These are phyloP conservation scores for Calephelis virginiensis DNA, from an alignment of 1,140 invertebrate genomes.

Conservation along the genomic window DNA sequence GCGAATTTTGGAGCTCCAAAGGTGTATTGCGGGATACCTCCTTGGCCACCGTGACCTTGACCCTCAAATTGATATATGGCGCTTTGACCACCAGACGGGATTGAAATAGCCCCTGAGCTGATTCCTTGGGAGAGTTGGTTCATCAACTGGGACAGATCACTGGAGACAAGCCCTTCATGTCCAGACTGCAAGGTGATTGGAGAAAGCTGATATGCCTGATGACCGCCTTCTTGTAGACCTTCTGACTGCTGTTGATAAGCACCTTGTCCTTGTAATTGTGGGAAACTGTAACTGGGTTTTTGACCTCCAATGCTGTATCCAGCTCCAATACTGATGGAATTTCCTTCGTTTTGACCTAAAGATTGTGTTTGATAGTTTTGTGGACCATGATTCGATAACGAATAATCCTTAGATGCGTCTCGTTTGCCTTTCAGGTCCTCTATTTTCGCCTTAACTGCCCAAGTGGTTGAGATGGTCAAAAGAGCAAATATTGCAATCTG, in stretches of 20 bases:
- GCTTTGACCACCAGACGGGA: slow-evolving; percentile 44
- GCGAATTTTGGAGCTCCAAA: slow-evolving; percentile 49
- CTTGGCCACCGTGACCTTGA: slow-evolving; percentile 29
- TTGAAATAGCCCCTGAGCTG: slow-evolving; percentile 50
- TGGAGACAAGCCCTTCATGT: slow-evolving; percentile 46
- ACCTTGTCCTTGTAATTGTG: slow-evolving; percentile 37
- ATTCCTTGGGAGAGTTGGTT: slow-evolving; percentile 60
- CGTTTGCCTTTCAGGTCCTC: slow-evolving; percentile 66
- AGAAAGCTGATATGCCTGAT: slow-evolving; percentile 55
- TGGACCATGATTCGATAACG: slow-evolving; percentile 36
- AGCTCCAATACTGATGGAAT: slow-evolving; percentile 63
- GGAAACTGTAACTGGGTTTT: slow-evolving; percentile 56
- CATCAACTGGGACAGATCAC: slow-evolving; percentile 64
- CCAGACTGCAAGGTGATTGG: slow-evolving; percentile 57
- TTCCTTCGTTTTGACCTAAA: slow-evolving; percentile 54
- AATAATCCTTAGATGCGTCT: slow-evolving; percentile 46
- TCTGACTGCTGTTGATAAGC: slow-evolving; percentile 52
- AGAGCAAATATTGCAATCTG: slow-evolving; percentile 59
- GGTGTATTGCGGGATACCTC: slow-evolving; percentile 41
- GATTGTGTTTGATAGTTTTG: slow-evolving; percentile 50
- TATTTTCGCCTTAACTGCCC: slow-evolving; percentile 52
- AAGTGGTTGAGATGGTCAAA: slow-evolving; percentile 53
- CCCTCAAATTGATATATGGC: slow-evolving; percentile 39
- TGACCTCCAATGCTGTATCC: slow-evolving; percentile 68
- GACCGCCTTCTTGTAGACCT: slow-evolving; percentile 46